phyloP scores from a whole-genome alignment of 92 coral and sea anemone species.

The Bergia sp. region DNA sequence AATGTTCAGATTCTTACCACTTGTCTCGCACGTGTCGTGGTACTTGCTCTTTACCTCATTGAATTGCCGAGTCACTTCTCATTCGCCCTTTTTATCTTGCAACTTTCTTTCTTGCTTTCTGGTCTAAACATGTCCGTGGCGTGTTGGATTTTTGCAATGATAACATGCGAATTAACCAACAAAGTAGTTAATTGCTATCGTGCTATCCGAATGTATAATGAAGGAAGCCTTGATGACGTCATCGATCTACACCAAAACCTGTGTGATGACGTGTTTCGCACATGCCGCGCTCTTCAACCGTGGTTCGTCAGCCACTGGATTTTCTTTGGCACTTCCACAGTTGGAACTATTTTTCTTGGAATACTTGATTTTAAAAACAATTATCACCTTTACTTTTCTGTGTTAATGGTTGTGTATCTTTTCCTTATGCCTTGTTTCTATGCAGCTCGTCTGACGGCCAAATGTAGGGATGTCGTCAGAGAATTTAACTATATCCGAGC shows the following conservation, averaged over 20 bases:
- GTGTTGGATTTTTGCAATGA: neutral
- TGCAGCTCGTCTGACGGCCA: neutral
- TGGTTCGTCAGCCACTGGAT: constrained; percentile 17
- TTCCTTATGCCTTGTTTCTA: neutral
- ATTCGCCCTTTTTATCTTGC: neutral
- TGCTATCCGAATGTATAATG: neutral
- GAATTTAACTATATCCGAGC: neutral
- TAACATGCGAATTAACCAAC: neutral
- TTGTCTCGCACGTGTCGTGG: neutral
- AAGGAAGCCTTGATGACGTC: neutral
- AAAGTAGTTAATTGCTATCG: neutral
- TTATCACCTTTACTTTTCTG: neutral
- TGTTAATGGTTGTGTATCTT: neutral
- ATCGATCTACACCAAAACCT: neutral
- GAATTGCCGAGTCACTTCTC: neutral
- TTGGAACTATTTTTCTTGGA: neutral
- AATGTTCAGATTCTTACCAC: neutral
- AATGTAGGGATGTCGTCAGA: neutral
- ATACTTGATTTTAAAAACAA: neutral
- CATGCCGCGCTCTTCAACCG: constrained; percentile 7
- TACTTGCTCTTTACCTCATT: neutral
- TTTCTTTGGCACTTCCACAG: neutral
- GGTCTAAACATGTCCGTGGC: neutral
- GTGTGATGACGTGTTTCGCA: neutral
- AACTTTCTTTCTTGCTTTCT: neutral